A percentile compares a stretch with the other conserved stretches of the same genome.
These are phyloP conservation scores for Echiichthys vipera DNA, from an alignment of 2,797 vertebrate species.

Conservation along the genomic window DNA sequence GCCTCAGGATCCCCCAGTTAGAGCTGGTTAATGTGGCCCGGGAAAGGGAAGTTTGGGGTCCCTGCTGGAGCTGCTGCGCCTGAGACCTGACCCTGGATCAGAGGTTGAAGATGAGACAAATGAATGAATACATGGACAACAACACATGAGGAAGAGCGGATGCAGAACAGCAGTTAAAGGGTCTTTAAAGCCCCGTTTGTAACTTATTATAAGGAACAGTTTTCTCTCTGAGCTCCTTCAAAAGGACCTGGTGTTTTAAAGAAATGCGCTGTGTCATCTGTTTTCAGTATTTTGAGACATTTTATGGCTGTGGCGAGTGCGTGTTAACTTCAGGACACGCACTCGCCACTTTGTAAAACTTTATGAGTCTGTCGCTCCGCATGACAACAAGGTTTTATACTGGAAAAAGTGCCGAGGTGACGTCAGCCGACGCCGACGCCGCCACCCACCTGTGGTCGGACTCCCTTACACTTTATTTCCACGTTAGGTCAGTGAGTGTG, in stretches of 20 bases:
- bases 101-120: too few species aligned
- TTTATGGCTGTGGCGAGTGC: slow-evolving; percentile 25
- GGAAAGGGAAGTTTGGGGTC: too few species aligned
- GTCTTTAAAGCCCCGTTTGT: not conserved
- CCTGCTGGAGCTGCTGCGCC: too few species aligned
- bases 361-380: slow-evolving; percentile 43
- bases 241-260: slow-evolving; percentile 16
- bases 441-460: not conserved
- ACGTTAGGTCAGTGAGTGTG: slow-evolving; percentile 29
- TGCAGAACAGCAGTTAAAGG: too few species aligned
- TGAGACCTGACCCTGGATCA: too few species aligned
- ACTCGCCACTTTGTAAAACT: slow-evolving; percentile 44
- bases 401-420: slow-evolving; percentile 54
- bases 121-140: too few species aligned
- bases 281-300: slow-evolving; percentile 25
- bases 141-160: too few species aligned
- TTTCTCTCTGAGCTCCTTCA: slow-evolving; percentile 21
- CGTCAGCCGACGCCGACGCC: slow-evolving; percentile 40
- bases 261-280: slow-evolving; percentile 27
- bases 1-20: too few species aligned
- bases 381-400: slow-evolving; percentile 49
- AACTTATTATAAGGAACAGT: too few species aligned
- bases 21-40: too few species aligned
- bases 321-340: slow-evolving; percentile 42
- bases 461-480: slow-evolving; percentile 62